Percentiles rank a stretch among this genome's conserved stretches.
These are phyloP conservation scores for Perognathus longimembris DNA, from an alignment of 2,113 vertebrate species.

Conservation along the genomic window DNA sequence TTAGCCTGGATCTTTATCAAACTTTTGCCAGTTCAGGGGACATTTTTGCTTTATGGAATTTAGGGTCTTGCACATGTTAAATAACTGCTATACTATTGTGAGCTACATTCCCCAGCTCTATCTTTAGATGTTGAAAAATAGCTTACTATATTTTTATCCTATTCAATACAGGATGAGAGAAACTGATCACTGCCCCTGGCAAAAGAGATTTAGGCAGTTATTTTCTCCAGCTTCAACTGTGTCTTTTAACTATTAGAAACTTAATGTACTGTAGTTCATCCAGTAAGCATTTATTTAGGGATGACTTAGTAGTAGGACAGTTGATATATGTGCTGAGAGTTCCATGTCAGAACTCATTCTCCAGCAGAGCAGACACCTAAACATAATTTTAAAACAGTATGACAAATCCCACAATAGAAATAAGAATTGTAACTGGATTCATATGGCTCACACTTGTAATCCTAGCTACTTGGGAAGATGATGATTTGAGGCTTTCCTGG, in stretches of 20 bases:
- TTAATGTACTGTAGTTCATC: conserved; percentile 8
- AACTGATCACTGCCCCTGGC: conserved; percentile 25
- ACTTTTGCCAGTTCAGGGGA: background rate
- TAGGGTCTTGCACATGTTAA: background rate
- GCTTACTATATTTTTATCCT: conserved; percentile 31
- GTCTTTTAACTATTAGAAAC: conserved; percentile 48
- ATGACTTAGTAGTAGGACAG: background rate
- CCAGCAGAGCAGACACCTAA: conserved; percentile 1
- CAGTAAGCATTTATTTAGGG: conserved; percentile 34
- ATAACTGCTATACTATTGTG: background rate
- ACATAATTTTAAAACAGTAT: conserved; percentile 39
- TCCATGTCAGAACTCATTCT: background rate
- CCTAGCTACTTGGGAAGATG: too few species aligned
- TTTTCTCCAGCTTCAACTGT: background rate
- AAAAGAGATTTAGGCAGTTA: conserved; percentile 45
- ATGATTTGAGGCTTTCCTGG: too few species aligned
- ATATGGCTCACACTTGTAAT: too few species aligned
- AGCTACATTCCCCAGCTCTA: background rate
- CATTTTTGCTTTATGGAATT: conserved; percentile 27
- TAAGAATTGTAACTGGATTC: background rate
- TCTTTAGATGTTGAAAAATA: conserved; percentile 50
- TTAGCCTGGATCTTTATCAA: background rate
- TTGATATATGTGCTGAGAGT: background rate
- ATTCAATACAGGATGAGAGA: background rate
- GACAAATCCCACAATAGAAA: conserved; percentile 44